Conservation (phyloP, 2,797 vertebrate species). For the Streptopelia turtur region DNA sequence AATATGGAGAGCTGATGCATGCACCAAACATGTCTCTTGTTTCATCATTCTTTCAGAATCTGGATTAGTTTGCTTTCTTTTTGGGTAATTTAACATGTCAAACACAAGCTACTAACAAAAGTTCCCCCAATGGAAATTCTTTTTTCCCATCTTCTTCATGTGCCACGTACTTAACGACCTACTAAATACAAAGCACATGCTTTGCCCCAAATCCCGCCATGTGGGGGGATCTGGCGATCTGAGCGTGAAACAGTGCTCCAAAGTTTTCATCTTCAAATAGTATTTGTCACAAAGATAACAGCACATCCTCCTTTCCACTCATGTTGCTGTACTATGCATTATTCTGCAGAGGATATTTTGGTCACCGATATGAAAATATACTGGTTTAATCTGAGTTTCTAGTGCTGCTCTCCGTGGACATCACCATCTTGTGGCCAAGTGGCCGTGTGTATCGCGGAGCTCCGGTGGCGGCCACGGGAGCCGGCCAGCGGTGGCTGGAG, state of each 20-base stretch:
- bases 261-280: neutral
- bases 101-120: neutral
- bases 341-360: neutral
- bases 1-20: neutral
- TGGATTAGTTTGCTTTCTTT: conserved; percentile 36
- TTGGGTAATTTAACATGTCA: conserved; percentile 15
- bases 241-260: neutral
- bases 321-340: fast-evolving
- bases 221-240: neutral
- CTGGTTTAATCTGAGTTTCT: neutral
- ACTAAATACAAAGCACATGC: neutral
- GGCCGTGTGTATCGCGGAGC: neutral
- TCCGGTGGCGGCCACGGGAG: neutral
- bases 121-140: conserved; percentile 11
- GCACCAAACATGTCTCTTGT: neutral
- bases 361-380: neutral
- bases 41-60: conserved; percentile 7
- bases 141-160: neutral
- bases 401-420: neutral
- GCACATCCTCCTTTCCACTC: neutral
- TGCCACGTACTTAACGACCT: neutral
- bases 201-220: neutral
- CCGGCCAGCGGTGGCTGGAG: neutral
- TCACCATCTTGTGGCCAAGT: neutral
- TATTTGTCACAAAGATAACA: neutral